Conservation (phyloP, 2,888 invertebrate species). For the Lithophane semibrunnea region DNA sequence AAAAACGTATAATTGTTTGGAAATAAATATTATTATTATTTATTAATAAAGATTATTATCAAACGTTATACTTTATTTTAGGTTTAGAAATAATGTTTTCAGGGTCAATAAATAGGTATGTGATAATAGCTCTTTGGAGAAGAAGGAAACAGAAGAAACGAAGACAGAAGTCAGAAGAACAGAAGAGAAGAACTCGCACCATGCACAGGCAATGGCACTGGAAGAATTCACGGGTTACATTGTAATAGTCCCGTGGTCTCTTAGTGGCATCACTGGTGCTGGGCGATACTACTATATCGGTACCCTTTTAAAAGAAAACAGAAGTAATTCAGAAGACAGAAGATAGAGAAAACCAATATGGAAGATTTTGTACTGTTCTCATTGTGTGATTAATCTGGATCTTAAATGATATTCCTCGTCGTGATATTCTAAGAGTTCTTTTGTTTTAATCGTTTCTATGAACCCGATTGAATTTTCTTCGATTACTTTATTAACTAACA, state of each 20-base stretch:
- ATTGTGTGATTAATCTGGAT: neutral
- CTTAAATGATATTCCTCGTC: too few species aligned
- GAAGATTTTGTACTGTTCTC: neutral
- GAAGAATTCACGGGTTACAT: slow-evolving; percentile 95
- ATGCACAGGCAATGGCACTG: slow-evolving; percentile 95
- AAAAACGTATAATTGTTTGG: too few species aligned
- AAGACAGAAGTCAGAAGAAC: slow-evolving; percentile 34
- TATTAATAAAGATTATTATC: neutral
- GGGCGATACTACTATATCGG: slow-evolving; percentile 79
- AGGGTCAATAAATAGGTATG: neutral
- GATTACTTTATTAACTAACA: neutral
- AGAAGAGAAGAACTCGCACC: slow-evolving; percentile 80
- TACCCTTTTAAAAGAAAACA: slow-evolving; percentile 19
- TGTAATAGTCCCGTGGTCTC: slow-evolving; percentile 92
- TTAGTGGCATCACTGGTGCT: slow-evolving; percentile 93
- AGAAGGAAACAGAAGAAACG: slow-evolving; percentile 41
- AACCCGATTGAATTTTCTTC: too few species aligned
- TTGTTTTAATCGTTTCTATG: neutral
- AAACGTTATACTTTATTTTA: neutral
- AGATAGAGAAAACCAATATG: neutral
- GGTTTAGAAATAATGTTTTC: neutral
- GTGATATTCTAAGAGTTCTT: neutral
- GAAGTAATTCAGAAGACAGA: slow-evolving; percentile 15
- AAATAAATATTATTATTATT: too few species aligned
- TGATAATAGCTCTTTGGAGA: slow-evolving; percentile 10